Evolutionary conservation across 2,888 invertebrate species (phyloP).

Genomic region (Stomorhina lunata): DNA sequence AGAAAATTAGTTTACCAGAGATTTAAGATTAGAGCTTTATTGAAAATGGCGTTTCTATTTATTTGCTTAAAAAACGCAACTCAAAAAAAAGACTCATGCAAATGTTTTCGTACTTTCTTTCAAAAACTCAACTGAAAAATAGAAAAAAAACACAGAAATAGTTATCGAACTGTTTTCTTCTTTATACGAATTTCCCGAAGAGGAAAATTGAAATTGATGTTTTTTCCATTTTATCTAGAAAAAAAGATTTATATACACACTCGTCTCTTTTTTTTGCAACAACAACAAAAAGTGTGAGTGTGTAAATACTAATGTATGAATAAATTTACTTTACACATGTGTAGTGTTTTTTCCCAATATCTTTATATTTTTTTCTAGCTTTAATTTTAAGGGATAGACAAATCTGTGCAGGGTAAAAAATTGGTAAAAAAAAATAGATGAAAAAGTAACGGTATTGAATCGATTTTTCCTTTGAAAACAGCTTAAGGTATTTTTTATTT

Average conservation of each 20-base stretch:
- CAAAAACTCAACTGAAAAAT: too few species aligned
- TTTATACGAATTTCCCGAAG: slow-evolving; percentile 41
- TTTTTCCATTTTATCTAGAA: not conserved
- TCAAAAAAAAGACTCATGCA: too few species aligned
- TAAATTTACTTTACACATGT: slow-evolving; percentile 50
- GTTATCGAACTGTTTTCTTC: not conserved
- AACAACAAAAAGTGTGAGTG: slow-evolving; percentile 21
- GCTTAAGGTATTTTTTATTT: slow-evolving; percentile 31
- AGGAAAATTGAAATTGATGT: slow-evolving; percentile 79
- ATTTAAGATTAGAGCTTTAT: slow-evolving; percentile 70
- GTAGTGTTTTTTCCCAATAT: slow-evolving; percentile 15
- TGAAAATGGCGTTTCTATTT: slow-evolving; percentile 67
- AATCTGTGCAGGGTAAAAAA: not conserved
- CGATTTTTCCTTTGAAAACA: slow-evolving; percentile 45
- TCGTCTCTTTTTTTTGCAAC: not conserved
- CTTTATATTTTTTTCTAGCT: not conserved
- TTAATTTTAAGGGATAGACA: slow-evolving; percentile 38
- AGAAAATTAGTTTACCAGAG: slow-evolving; percentile 77
- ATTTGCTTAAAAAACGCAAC: too few species aligned
- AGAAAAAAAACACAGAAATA: not conserved
- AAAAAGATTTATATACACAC: slow-evolving; percentile 13
- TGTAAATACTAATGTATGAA: slow-evolving; percentile 54
- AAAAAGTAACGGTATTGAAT: slow-evolving; percentile 43
- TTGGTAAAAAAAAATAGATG: not conserved
- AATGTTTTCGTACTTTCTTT: too few species aligned